These are phyloP conservation scores for Habropoda laboriosa DNA, from an alignment of 1,140 invertebrate genomes.

Conservation along the genomic window DNA sequence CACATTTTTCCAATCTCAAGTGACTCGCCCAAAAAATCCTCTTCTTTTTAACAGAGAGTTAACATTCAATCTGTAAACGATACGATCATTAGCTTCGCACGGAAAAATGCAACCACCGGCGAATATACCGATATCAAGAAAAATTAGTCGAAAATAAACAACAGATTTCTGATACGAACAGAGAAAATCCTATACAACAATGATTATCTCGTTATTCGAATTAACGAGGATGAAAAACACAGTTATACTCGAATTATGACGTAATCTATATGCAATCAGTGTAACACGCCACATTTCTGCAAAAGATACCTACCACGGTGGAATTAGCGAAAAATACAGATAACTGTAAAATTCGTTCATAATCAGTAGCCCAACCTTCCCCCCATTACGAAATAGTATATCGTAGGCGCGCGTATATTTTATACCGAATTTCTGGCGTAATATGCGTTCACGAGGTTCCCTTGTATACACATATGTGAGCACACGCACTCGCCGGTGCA, in stretches of 20 bases:
- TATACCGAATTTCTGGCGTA: conserved; percentile 13
- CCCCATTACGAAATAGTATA: no score
- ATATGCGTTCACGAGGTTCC: background rate
- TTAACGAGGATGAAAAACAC: background rate
- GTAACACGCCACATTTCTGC: background rate
- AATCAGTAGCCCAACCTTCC: conserved; percentile 27
- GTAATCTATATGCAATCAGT: conserved; percentile 24
- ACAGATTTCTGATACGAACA: background rate
- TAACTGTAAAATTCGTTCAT: conserved; percentile 15
- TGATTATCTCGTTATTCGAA: background rate
- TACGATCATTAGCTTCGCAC: no score
- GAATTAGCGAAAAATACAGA: conserved; percentile 27
- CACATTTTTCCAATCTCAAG: no score
- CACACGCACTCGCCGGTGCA: background rate
- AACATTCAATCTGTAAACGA: no score
- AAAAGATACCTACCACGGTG: conserved; percentile 6
- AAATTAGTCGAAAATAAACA: background rate
- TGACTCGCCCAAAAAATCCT: no score
- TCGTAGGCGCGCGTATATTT: conserved; percentile 15
- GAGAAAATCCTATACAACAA: background rate
- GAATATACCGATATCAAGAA: background rate
- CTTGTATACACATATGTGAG: background rate
- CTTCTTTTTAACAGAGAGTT: no score
- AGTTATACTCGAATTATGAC: background rate
- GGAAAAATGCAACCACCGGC: no score